A percentile compares a stretch with the other conserved stretches of the same genome.
Conservation (phyloP, 2,888 invertebrate species). For the Heteromyza rotundicornis region DNA sequence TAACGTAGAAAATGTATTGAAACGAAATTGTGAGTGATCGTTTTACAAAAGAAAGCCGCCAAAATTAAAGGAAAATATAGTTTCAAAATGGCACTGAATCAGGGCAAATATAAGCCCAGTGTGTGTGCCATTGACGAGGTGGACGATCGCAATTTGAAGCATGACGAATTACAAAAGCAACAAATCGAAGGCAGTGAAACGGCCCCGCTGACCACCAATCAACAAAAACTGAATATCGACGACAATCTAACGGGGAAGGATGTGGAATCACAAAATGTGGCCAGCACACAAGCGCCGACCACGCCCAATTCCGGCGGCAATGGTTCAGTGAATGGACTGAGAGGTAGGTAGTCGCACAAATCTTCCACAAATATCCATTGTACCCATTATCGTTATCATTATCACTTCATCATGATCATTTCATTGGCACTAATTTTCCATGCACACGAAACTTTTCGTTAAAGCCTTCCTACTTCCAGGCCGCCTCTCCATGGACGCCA, state of each 20-base stretch:
- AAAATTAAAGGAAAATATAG: too few relatives aligned
- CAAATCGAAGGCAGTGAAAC: slow-evolving; percentile 59
- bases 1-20: too few relatives aligned
- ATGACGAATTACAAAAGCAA: slow-evolving; percentile 41
- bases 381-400: neutral
- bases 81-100: slow-evolving; percentile 48
- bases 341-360: slow-evolving; percentile 47
- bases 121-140: slow-evolving; percentile 56
- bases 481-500: slow-evolving; percentile 52
- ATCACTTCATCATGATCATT: slow-evolving; percentile 22
- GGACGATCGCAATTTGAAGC: slow-evolving; percentile 49
- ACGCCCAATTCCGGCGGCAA: slow-evolving; percentile 35
- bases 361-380: neutral
- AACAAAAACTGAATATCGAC: slow-evolving; percentile 55
- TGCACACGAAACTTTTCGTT: slow-evolving; percentile 20
- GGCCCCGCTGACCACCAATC: slow-evolving; percentile 55
- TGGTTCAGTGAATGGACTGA: slow-evolving; percentile 50
- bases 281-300: slow-evolving; percentile 28
- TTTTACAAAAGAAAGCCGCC: too few relatives aligned
- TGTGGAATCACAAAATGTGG: slow-evolving; percentile 37
- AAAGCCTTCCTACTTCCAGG: slow-evolving; percentile 57
- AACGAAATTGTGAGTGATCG: too few relatives aligned
- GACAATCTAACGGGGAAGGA: slow-evolving; percentile 47
- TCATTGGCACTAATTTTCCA: slow-evolving; percentile 19
- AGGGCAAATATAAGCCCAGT: slow-evolving; percentile 55